Evolutionary conservation across 2,888 invertebrate genomes (phyloP).

Genomic region (Cataglyphis rosenhaueri): DNA sequence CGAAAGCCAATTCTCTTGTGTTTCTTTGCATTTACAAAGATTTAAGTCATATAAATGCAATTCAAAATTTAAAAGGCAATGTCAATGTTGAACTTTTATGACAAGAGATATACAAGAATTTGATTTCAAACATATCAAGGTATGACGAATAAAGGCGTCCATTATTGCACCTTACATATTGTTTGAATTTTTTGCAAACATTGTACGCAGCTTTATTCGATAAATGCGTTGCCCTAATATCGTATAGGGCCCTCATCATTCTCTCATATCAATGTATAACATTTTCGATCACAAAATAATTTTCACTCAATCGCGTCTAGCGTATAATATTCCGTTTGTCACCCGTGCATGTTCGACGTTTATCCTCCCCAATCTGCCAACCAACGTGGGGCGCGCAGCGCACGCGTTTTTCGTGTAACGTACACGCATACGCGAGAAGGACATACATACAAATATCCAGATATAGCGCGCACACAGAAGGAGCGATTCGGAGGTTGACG

Average conservation of each 20-base stretch:
- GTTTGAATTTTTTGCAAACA: background rate
- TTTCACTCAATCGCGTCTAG: conserved; percentile 28
- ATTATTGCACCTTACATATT: background rate
- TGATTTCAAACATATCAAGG: background rate
- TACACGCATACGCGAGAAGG: background rate
- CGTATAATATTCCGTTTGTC: conserved; percentile 45
- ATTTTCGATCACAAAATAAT: conserved; percentile 37
- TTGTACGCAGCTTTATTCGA: background rate
- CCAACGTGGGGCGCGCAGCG: conserved; percentile 37
- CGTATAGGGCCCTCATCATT: background rate
- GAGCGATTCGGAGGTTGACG: conserved; percentile 75
- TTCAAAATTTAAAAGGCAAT: background rate
- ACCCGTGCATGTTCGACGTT: conserved; percentile 40
- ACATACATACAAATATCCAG: conserved; percentile 56
- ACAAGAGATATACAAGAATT: background rate
- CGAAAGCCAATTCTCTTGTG: background rate
- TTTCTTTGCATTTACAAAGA: background rate
- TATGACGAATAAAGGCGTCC: background rate
- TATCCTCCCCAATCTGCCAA: conserved; percentile 43
- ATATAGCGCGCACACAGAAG: conserved; percentile 65
- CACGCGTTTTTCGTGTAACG: conserved; percentile 41
- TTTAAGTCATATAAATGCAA: background rate
- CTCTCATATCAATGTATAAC: background rate
- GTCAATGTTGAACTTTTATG: background rate
- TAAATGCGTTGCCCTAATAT: background rate